Percentiles rank a stretch among this genome's conserved stretches.
phyloP scores from a whole-genome alignment of 2,888 invertebrate species.

The Taphrorychus bicolor region DNA sequence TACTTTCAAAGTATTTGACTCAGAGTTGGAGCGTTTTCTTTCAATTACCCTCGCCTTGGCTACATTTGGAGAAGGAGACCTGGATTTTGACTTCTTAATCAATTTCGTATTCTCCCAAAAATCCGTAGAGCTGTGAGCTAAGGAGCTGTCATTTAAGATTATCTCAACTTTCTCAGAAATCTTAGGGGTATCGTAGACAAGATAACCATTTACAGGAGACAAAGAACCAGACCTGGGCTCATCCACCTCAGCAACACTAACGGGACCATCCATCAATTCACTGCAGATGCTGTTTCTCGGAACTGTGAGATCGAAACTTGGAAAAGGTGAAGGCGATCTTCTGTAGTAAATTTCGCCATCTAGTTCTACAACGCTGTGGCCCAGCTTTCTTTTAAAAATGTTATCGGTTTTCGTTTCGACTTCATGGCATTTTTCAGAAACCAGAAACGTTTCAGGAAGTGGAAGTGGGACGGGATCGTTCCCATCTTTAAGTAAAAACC shows the following conservation, averaged over 20 bases:
- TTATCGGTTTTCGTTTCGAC: conserved; percentile 28
- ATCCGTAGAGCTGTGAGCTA: conserved; percentile 44
- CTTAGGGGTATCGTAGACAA: background rate
- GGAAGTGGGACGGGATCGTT: conserved; percentile 42
- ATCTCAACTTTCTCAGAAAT: conserved; percentile 41
- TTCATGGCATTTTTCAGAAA: conserved; percentile 43
- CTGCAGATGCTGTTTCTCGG: conserved; percentile 54
- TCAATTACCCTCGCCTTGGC: background rate
- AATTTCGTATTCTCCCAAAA: conserved; percentile 46
- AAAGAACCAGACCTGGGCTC: conserved; percentile 59
- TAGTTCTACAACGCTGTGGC: conserved; percentile 26
- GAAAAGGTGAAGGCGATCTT: conserved; percentile 53
- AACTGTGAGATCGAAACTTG: conserved; percentile 48
- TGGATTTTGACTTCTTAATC: conserved; percentile 32
- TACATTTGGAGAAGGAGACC: conserved; percentile 24
- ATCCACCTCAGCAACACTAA: conserved; percentile 60
- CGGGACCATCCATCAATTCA: conserved; percentile 49
- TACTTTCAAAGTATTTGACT: background rate
- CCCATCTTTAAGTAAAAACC: conserved; percentile 43
- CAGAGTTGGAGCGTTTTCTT: conserved; percentile 10
- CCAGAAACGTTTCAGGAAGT: conserved; percentile 46
- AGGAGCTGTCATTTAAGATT: conserved; percentile 34
- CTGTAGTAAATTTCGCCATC: conserved; percentile 39
- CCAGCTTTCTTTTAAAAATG: conserved; percentile 30
- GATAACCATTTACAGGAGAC: conserved; percentile 21